These are phyloP conservation scores for Anisognathus igniventris DNA, from an alignment of 2,797 vertebrate genomes.

Conservation along the genomic window DNA sequence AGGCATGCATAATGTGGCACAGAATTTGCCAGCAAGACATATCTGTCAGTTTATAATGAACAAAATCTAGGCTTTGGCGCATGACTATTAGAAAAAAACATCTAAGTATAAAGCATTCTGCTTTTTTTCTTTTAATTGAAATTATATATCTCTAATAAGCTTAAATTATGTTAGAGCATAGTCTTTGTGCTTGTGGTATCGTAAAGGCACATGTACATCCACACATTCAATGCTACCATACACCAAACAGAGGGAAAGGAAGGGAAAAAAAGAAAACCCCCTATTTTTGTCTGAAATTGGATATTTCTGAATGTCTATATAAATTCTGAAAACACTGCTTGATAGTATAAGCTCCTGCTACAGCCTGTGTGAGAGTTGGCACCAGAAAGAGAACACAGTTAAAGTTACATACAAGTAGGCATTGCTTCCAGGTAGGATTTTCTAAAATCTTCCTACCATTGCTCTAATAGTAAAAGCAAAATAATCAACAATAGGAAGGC, in stretches of 20 bases:
- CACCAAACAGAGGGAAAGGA: not conserved
- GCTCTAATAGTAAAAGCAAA: not conserved
- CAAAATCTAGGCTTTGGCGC: not conserved
- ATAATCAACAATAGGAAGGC: not conserved
- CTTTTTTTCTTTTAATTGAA: not conserved
- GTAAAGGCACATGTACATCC: not conserved
- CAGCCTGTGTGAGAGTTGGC: not conserved
- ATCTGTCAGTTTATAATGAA: not conserved
- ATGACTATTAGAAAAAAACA: not conserved
- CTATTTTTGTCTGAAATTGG: not conserved
- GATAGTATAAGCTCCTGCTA: not conserved
- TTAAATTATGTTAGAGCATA: not conserved
- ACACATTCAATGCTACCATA: not conserved
- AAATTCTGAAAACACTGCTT: not conserved
- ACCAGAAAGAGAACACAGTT: not conserved
- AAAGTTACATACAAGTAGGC: not conserved
- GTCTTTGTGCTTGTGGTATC: not conserved
- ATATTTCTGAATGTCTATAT: not conserved
- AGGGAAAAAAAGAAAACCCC: not conserved
- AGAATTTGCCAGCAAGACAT: not conserved
- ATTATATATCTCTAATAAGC: not conserved
- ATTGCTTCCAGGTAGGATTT: not conserved
- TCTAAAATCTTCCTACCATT: not conserved
- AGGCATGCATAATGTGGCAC: constrained; percentile 5
- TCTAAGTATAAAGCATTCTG: not conserved